Percentiles rank a stretch among this genome's conserved stretches.
Conservation (phyloP, 2,797 vertebrate genomes). For the Argya squamiceps region DNA sequence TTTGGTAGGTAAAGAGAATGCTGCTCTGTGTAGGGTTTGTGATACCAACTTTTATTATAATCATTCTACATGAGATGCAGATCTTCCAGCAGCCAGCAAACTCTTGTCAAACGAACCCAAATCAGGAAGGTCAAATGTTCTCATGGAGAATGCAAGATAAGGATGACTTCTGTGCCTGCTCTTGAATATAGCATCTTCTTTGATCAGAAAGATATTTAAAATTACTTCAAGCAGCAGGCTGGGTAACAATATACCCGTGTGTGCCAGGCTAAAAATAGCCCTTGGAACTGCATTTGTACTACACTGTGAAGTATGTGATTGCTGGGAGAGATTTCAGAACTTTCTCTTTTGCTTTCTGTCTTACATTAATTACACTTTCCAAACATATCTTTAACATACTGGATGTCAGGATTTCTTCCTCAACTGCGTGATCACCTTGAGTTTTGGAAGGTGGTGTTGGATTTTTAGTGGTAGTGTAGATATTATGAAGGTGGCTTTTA, state of each 20-base stretch:
- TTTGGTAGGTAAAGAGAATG: constrained; percentile 37
- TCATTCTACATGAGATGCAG: constrained; percentile 29
- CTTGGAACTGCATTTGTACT: constrained; percentile 16
- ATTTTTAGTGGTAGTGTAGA: background rate
- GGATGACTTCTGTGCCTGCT: constrained; percentile 30
- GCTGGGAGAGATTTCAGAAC: constrained; percentile 55
- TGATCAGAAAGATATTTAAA: constrained; percentile 59
- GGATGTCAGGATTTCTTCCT: constrained; percentile 17
- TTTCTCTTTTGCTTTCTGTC: constrained; percentile 8
- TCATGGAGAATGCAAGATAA: constrained; percentile 50
- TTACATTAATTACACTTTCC: constrained; percentile 47
- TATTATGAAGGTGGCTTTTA: background rate
- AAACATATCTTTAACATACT: background rate
- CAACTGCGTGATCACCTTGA: background rate
- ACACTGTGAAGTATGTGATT: constrained; percentile 19
- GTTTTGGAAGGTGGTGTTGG: background rate
- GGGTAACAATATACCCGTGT: constrained; percentile 53
- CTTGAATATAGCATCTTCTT: constrained; percentile 36
- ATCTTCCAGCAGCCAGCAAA: constrained; percentile 46
- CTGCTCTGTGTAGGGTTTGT: constrained; percentile 23
- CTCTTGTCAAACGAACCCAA: constrained; percentile 54
- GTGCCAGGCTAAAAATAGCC: constrained; percentile 64
- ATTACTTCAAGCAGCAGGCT: constrained; percentile 59
- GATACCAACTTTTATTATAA: constrained; percentile 37
- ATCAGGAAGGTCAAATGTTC: constrained; percentile 68